Evolutionary conservation across 2,113 vertebrate species (phyloP).

Genomic region (Camelus dromedarius): DNA sequence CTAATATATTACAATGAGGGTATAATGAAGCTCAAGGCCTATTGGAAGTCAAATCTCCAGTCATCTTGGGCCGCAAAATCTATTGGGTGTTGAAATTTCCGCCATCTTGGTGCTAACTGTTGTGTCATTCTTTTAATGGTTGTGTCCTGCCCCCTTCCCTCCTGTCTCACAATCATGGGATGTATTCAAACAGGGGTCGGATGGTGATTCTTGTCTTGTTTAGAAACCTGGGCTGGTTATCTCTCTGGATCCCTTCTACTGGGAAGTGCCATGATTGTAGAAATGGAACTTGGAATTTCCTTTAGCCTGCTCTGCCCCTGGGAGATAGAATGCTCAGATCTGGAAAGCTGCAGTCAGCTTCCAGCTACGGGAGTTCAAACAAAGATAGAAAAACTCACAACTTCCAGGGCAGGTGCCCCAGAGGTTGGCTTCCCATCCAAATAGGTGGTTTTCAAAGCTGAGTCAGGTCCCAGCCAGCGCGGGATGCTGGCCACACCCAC

Average conservation of each 20-base stretch:
- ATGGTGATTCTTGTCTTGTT: background rate
- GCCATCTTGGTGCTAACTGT: too few relatives aligned
- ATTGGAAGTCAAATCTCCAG: too few relatives aligned
- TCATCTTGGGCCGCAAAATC: too few relatives aligned
- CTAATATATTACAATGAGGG: too few relatives aligned
- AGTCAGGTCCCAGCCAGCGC: slow-evolving; percentile 70
- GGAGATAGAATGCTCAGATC: background rate
- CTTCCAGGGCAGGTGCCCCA: slow-evolving; percentile 19
- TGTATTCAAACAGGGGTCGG: background rate
- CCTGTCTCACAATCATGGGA: background rate
- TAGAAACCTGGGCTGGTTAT: background rate
- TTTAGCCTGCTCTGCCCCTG: background rate
- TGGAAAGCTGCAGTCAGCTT: background rate
- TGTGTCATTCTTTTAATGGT: too few relatives aligned
- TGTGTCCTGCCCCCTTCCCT: too few relatives aligned
- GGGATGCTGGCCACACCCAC: slow-evolving; percentile 74
- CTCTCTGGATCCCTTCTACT: background rate
- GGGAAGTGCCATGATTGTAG: background rate
- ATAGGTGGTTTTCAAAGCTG: slow-evolving; percentile 48
- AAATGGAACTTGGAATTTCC: background rate
- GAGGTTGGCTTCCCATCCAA: background rate
- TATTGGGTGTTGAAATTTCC: too few relatives aligned
- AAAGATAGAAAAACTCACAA: background rate
- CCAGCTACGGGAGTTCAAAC: background rate
- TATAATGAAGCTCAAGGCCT: too few relatives aligned